Evolutionary conservation across 2,888 invertebrate species (phyloP).

Genomic region (Chironomus tentans): DNA sequence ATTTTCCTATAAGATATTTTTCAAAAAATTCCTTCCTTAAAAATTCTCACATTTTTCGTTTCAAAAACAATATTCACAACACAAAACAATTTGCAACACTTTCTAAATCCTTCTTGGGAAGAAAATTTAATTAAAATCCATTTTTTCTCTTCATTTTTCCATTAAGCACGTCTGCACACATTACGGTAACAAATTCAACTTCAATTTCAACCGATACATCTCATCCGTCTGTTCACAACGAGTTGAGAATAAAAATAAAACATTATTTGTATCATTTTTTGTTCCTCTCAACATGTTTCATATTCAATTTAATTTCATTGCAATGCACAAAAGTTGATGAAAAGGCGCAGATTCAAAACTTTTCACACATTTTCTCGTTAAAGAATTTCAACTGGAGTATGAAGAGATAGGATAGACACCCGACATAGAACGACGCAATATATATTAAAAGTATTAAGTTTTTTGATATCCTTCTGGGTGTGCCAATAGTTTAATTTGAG

Average conservation of each 20-base stretch:
- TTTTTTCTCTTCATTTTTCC: not conserved
- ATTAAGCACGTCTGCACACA: not conserved
- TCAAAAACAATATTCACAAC: not conserved
- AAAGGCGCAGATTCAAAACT: slow-evolving; percentile 18
- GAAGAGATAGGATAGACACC: not conserved
- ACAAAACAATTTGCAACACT: not conserved
- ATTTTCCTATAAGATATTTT: too few species aligned
- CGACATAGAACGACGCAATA: not conserved
- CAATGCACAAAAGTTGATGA: not conserved
- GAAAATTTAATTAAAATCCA: not conserved
- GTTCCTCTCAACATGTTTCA: slow-evolving; percentile 2
- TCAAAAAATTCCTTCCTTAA: not conserved
- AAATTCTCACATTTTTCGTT: not conserved
- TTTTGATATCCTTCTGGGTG: not conserved
- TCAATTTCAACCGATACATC: not conserved
- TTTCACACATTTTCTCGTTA: not conserved
- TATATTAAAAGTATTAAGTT: not conserved
- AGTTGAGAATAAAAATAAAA: too few species aligned
- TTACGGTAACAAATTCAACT: not conserved
- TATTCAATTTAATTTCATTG: slow-evolving; percentile 17
- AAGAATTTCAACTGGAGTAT: not conserved
- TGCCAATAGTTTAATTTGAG: not conserved
- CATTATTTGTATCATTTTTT: not conserved
- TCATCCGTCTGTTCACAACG: too few species aligned
- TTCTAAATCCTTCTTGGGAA: not conserved